phyloP scores from a whole-genome alignment of 2,797 vertebrate genomes.

The Muraenolepis orangiensis region DNA sequence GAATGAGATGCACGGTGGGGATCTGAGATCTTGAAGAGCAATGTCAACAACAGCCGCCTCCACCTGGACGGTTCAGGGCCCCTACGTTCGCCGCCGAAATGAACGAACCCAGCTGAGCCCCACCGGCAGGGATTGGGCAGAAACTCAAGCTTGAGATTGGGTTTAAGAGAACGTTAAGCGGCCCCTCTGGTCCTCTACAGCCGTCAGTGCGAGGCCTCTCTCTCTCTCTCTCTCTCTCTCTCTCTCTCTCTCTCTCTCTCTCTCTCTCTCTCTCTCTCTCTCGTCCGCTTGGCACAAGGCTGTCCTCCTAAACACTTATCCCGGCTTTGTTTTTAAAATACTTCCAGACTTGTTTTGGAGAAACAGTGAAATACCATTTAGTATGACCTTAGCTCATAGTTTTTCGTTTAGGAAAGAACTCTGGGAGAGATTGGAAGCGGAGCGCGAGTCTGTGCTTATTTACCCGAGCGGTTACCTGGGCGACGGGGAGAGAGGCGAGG shows the following conservation, averaged over 20 bases:
- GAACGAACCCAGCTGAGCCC: conserved; percentile 67
- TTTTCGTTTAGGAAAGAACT: conserved; percentile 49
- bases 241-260: not conserved
- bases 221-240: too few relatives aligned
- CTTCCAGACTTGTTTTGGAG: conserved; percentile 62
- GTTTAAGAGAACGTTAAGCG: conserved; percentile 48
- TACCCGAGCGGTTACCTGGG: conserved; percentile 51
- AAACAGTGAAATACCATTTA: conserved; percentile 44
- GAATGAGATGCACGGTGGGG: conserved; percentile 50
- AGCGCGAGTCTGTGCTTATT: conserved; percentile 47
- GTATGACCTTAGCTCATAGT: conserved; percentile 40
- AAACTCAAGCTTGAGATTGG: conserved; percentile 63
- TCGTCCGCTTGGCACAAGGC: conserved; percentile 52
- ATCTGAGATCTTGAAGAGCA: conserved; percentile 52
- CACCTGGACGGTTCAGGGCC: conserved; percentile 40
- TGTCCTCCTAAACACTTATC: conserved; percentile 59
- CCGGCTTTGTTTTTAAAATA: conserved; percentile 60
- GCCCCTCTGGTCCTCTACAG: conserved; percentile 37
- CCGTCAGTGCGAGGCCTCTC: conserved; percentile 41
- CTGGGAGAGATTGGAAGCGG: conserved; percentile 30
- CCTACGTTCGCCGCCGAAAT: conserved; percentile 45
- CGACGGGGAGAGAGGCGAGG: conserved; percentile 21
- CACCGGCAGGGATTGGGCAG: conserved; percentile 53
- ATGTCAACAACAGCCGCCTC: conserved; percentile 38
- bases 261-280: conserved; percentile 4